Percentiles rank a stretch among this genome's conserved stretches.
Conservation (phyloP, 2,888 invertebrate genomes). For the Polyommatus icarus region DNA sequence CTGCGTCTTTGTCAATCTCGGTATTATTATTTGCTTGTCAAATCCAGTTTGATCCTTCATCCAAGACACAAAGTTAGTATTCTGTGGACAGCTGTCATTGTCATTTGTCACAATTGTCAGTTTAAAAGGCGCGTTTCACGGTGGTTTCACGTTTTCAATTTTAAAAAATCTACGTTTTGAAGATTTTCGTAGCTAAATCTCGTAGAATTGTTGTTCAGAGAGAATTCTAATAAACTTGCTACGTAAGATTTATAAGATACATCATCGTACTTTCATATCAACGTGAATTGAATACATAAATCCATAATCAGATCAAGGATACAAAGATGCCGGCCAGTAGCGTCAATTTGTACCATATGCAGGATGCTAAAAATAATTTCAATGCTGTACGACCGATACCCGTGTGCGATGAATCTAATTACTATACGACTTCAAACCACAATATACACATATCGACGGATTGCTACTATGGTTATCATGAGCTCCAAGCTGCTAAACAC, state of each 20-base stretch:
- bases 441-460: conserved; percentile 75
- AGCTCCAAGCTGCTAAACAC: conserved; percentile 53
- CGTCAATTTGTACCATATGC: conserved; percentile 63
- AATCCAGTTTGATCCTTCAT: no score
- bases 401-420: conserved; percentile 62
- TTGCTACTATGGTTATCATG: conserved; percentile 77
- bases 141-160: background rate
- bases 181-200: background rate
- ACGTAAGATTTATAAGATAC: background rate
- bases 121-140: no score
- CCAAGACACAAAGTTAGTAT: no score
- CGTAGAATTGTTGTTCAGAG: background rate
- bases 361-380: conserved; percentile 73
- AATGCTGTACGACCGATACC: conserved; percentile 71
- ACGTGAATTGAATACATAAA: background rate
- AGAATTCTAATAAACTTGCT: background rate
- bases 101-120: no score
- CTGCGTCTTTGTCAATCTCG: no score
- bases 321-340: conserved; percentile 67
- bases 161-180: background rate
- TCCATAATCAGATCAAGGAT: conserved; percentile 32
- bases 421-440: conserved; percentile 65
- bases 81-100: no score
- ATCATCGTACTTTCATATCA: background rate
- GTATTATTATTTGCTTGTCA: no score